These are phyloP conservation scores for Auanema freiburgensis DNA, from an alignment of 2,888 invertebrate genomes.

Conservation along the genomic window DNA sequence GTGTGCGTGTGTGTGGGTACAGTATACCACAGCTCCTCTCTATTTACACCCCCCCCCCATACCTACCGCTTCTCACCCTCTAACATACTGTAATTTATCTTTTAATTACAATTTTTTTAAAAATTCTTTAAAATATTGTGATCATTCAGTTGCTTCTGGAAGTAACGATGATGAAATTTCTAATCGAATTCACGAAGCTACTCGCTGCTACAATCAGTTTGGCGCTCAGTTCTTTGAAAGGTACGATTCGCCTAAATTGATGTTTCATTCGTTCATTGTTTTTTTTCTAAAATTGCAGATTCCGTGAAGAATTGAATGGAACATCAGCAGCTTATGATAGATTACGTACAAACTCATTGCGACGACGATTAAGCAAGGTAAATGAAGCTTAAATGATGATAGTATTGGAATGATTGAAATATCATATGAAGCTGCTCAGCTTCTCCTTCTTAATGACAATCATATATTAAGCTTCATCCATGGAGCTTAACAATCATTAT, in stretches of 20 bases:
- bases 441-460: too few species aligned
- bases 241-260: constrained; percentile 5
- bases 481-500: too few species aligned
- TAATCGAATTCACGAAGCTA: constrained; percentile 36
- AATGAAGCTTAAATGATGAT: too few species aligned
- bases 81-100: not conserved
- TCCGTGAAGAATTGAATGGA: constrained; percentile 16
- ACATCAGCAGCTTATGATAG: constrained; percentile 15
- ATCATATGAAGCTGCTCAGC: too few species aligned
- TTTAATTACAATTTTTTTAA: not conserved
- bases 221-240: constrained; percentile 37
- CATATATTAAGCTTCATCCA: too few species aligned
- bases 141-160: constrained; percentile 19
- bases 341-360: constrained; percentile 16
- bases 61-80: not conserved
- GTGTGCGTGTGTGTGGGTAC: too few species aligned
- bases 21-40: too few species aligned
- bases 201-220: constrained; percentile 37
- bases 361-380: constrained; percentile 17
- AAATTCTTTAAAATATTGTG: not conserved
- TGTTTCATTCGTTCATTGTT: not conserved
- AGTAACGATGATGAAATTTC: constrained; percentile 29
- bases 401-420: too few species aligned
- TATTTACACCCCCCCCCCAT: too few species aligned
- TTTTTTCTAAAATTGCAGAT: constrained; percentile 10